Conservation (phyloP, 2,888 invertebrate genomes). For the Chromoteleia sp. region DNA sequence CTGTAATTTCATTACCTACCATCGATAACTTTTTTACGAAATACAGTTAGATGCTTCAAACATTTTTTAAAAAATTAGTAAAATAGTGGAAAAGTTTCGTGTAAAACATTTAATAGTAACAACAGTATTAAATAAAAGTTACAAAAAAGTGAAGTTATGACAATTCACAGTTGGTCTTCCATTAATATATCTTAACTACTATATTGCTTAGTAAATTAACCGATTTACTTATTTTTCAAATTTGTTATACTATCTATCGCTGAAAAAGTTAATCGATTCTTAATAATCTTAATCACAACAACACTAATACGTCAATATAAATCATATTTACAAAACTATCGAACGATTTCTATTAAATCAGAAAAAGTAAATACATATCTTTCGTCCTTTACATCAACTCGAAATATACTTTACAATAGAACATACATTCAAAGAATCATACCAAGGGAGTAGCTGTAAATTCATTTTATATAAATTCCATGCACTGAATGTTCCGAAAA, state of each 20-base stretch:
- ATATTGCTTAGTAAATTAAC: too few species aligned
- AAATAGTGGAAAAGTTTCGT: too few species aligned
- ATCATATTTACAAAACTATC: conserved; percentile 19
- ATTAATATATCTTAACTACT: too few species aligned
- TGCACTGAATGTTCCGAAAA: conserved; percentile 23
- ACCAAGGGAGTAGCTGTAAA: background rate
- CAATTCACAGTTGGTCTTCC: too few species aligned
- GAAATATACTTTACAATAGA: conserved; percentile 3
- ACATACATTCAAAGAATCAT: background rate
- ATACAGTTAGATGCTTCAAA: too few species aligned
- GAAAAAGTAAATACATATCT: background rate
- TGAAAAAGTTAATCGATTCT: background rate
- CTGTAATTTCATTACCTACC: too few species aligned
- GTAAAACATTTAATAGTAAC: too few species aligned
- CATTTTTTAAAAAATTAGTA: too few species aligned
- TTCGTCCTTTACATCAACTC: background rate
- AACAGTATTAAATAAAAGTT: too few species aligned
- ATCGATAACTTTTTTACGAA: too few species aligned
- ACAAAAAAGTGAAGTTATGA: too few species aligned
- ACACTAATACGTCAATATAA: background rate
- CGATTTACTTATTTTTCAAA: background rate
- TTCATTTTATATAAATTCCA: background rate
- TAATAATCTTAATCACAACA: background rate
- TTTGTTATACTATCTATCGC: background rate
- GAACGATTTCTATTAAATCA: background rate